Evolutionary conservation across 2,113 vertebrate genomes (phyloP).

Genomic region (Nesogale talazaci): DNA sequence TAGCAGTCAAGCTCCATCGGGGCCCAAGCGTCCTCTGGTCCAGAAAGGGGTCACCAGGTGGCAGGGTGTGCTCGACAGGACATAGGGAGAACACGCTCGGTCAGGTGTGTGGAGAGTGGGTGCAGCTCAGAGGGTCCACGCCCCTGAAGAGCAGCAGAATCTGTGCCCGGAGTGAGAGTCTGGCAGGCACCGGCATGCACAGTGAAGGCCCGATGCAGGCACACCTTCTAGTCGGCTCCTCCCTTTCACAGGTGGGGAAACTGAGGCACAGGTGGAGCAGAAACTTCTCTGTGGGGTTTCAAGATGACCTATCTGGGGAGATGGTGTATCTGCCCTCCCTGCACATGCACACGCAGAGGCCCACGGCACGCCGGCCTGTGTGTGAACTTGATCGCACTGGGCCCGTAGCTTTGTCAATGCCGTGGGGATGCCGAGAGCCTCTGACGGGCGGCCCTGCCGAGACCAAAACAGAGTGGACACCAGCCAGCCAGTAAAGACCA

Average conservation of each 20-base stretch:
- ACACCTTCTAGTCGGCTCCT: neutral
- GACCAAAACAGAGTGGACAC: neutral
- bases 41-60: neutral
- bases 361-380: no score
- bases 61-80: neutral
- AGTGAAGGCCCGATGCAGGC: neutral
- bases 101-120: neutral
- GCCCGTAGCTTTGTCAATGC: neutral
- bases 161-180: neutral
- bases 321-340: neutral
- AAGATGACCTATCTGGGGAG: neutral
- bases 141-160: neutral
- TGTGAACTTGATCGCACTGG: neutral
- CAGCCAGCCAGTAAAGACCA: neutral
- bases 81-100: neutral
- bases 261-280: neutral
- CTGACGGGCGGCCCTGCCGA: conserved; percentile 22
- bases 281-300: neutral
- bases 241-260: conserved; percentile 21
- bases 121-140: neutral
- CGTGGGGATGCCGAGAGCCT: neutral
- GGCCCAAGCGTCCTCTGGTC: neutral
- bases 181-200: neutral
- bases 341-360: neutral
- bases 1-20: neutral